Evolutionary conservation across 2,113 vertebrate species (phyloP).

Genomic region (Gorsachius goisagi): DNA sequence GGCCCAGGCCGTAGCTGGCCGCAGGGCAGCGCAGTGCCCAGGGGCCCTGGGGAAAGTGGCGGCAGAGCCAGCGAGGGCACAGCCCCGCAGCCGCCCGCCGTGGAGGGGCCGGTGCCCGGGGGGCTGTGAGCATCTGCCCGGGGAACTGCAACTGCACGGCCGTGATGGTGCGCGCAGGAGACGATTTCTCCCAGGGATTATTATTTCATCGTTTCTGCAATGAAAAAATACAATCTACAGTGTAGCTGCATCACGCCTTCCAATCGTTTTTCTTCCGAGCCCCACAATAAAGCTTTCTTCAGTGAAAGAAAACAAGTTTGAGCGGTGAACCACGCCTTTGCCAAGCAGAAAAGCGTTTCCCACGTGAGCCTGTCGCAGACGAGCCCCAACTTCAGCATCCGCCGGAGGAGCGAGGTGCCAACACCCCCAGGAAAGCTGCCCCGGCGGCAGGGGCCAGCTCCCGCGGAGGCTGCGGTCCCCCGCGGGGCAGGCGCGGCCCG

Average conservation of each 20-base stretch:
- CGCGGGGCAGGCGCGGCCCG: too few relatives aligned
- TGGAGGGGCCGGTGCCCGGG: too few relatives aligned
- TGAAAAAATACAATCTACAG: background rate
- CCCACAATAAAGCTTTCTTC: fast-evolving
- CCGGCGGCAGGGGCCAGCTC: fast-evolving
- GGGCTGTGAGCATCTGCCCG: background rate
- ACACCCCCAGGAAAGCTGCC: fast-evolving
- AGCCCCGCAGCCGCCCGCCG: fast-evolving
- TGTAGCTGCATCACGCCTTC: fast-evolving
- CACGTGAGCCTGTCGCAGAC: fast-evolving
- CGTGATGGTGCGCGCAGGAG: background rate
- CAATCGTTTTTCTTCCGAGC: background rate
- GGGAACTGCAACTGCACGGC: background rate
- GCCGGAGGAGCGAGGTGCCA: fast-evolving
- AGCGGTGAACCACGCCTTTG: background rate
- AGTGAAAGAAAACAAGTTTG: background rate
- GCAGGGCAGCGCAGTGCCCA: too few relatives aligned
- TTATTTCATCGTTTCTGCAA: background rate
- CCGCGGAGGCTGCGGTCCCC: fast-evolving
- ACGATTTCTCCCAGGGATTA: background rate
- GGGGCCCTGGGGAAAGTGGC: fast-evolving
- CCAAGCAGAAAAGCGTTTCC: fast-evolving
- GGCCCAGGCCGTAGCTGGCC: fast-evolving
- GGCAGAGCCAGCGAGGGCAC: fast-evolving
- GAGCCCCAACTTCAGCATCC: fast-evolving